phyloP scores from a whole-genome alignment of 2,797 vertebrate species.

The Staurois parvus region DNA sequence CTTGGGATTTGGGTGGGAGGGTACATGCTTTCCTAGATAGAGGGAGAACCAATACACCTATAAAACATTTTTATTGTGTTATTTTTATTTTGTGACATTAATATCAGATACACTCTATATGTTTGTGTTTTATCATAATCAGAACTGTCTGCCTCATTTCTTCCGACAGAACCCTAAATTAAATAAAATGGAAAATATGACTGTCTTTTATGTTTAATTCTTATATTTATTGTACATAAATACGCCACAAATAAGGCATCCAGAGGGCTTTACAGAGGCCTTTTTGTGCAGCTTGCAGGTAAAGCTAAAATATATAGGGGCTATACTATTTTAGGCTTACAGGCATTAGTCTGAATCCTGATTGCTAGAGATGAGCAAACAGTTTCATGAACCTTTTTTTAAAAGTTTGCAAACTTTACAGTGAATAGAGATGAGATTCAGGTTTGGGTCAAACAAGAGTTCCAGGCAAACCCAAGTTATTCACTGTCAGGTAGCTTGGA shows the following conservation, averaged over 20 bases:
- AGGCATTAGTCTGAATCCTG: too few species aligned
- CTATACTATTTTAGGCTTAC: background rate
- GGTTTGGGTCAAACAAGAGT: too few species aligned
- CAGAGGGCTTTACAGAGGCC: background rate
- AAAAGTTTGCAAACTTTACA: too few species aligned
- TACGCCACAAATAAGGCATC: background rate
- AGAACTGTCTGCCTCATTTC: background rate
- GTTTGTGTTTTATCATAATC: slow-evolving; percentile 26
- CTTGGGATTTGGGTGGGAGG: slow-evolving; percentile 47
- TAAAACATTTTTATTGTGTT: slow-evolving; percentile 18
- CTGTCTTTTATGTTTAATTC: background rate
- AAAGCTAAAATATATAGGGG: background rate
- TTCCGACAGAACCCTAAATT: background rate
- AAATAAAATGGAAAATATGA: background rate
- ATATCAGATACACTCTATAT: slow-evolving; percentile 14
- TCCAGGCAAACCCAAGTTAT: too few species aligned
- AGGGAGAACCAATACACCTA: slow-evolving; percentile 10
- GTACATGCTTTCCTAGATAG: slow-evolving; percentile 11
- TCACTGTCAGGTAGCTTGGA: too few species aligned
- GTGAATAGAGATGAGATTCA: too few species aligned
- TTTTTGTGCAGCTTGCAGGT: background rate
- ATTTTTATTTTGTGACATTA: slow-evolving; percentile 13
- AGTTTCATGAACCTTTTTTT: too few species aligned
- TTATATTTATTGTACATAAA: background rate
- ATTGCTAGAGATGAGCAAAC: too few species aligned